These are phyloP conservation scores for Sarcophaga bullata DNA, from an alignment of 1,140 invertebrate genomes.

Conservation along the genomic window DNA sequence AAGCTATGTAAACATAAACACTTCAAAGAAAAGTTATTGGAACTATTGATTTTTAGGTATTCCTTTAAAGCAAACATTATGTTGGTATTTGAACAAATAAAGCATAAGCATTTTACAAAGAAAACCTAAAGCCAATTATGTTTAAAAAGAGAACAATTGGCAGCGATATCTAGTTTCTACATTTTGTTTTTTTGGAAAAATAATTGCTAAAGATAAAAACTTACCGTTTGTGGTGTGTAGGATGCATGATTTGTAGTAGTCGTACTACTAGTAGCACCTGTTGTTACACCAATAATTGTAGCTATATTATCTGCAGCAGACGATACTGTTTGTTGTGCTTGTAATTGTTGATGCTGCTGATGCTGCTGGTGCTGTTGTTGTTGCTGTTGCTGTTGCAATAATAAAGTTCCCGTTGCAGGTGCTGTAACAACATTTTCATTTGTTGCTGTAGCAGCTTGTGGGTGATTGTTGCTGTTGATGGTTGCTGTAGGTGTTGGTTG, in stretches of 20 bases:
- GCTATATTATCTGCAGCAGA: conserved; percentile 45
- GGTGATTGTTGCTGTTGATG: background rate
- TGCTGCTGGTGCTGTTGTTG: background rate
- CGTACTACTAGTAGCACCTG: conserved; percentile 8
- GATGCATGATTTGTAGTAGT: background rate
- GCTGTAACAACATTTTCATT: background rate
- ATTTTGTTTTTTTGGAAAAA: conserved; percentile 17
- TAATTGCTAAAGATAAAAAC: conserved; percentile 38
- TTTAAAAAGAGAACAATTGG: too few relatives aligned
- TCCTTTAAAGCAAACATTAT: too few relatives aligned
- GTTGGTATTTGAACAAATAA: too few relatives aligned
- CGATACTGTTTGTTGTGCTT: conserved; percentile 37
- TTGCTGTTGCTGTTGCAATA: background rate
- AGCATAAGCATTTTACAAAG: too few relatives aligned
- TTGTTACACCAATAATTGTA: conserved; percentile 44
- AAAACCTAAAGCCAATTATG: too few relatives aligned
- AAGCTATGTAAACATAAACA: too few relatives aligned
- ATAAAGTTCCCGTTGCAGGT: background rate
- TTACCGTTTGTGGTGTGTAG: conserved; percentile 52
- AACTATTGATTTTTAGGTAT: too few relatives aligned
- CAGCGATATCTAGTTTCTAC: too few relatives aligned
- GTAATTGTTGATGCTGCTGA: conserved; percentile 7
- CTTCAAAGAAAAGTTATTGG: too few relatives aligned
- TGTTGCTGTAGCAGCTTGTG: background rate
- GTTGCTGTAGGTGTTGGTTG: background rate